Evolutionary conservation across 1,140 invertebrate species (phyloP), one percentile per base, ranked within the genome.

Genomic region (Asobara japonica): DNA sequence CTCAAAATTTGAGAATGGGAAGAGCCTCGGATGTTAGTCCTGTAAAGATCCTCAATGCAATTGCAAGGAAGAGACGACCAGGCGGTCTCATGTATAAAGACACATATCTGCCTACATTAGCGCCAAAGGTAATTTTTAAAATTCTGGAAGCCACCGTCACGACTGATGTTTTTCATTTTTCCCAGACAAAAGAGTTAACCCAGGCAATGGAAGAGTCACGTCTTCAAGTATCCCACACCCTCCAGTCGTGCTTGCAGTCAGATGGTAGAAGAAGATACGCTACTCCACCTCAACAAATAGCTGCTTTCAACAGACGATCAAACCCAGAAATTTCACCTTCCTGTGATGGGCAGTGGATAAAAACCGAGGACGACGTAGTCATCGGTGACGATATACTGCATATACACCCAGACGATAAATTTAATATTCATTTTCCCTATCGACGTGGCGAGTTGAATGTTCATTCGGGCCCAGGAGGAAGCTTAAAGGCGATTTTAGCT

Each of bases 361-460:
- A 91, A 83, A 88, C 89, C 0, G 88, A 92, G 65, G 88, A 88
- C 60, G 89, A 93, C 70, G 84, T 90, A 7, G 83, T 94, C 0
- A 84, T 93, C 8, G 93, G 93, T 18, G 92, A 94, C 79, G 89
- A 93, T 76, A 87, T 94, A 33, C 84, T 98, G 3, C 91, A 92
- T 77, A 85, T 96, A 27, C 90, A 93, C 80, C 93, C 95, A 2
- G 88, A 89, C 2, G 89, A 91, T 51, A 87, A 92, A 66, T 98
- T 93, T 80, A 95, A 96, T 81, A 89, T 98, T 66, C 94, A 96
- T 83, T 98, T 97, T 88, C 97, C 97, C 10, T 94, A 96, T 72
- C 90, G 90, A 79, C 88, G 95, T 78, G 96, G 96, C 2, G 94
- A 95, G 76, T 90, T 98, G 10, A 97, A 98, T 87, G 78, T 97